Evolutionary conservation across 1,140 invertebrate species (phyloP).

Genomic region (Tachypleus tridentatus): DNA sequence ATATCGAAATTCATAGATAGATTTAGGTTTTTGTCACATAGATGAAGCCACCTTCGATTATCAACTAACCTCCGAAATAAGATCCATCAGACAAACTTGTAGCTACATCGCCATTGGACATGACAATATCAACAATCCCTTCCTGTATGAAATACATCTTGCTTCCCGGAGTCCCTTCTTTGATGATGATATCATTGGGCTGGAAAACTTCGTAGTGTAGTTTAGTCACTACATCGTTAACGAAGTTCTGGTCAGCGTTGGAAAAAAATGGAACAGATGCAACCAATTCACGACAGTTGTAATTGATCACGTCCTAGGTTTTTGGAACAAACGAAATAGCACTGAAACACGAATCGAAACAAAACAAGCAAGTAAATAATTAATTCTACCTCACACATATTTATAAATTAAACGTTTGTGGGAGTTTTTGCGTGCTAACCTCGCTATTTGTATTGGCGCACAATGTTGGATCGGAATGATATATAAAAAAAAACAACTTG

Average conservation of each 20-base stretch:
- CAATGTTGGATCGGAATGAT: no score
- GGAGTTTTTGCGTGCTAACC: no score
- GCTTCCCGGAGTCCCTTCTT: constrained; percentile 54
- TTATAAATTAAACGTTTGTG: no score
- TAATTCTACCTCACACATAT: no score
- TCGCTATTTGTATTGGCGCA: no score
- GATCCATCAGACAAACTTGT: constrained; percentile 96
- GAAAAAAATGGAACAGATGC: constrained; percentile 97
- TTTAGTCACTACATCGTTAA: constrained; percentile 95
- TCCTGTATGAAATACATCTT: constrained; percentile 99
- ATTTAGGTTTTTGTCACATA: no score
- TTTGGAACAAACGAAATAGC: no score
- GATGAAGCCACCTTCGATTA: neutral
- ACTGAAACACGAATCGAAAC: no score
- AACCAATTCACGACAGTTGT: constrained; percentile 94
- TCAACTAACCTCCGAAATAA: constrained; percentile 68
- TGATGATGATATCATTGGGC: constrained; percentile 95
- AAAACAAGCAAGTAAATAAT: no score
- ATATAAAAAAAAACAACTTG: no score
- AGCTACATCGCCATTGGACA: constrained; percentile 93
- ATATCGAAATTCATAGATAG: no score
- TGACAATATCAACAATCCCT: constrained; percentile 95
- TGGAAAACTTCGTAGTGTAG: constrained; percentile 98
- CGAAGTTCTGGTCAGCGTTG: constrained; percentile 95
- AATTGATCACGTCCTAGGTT: constrained; percentile 86